phyloP scores from a whole-genome alignment of 2,797 vertebrate species.

The Sebastes taczanowskii region DNA sequence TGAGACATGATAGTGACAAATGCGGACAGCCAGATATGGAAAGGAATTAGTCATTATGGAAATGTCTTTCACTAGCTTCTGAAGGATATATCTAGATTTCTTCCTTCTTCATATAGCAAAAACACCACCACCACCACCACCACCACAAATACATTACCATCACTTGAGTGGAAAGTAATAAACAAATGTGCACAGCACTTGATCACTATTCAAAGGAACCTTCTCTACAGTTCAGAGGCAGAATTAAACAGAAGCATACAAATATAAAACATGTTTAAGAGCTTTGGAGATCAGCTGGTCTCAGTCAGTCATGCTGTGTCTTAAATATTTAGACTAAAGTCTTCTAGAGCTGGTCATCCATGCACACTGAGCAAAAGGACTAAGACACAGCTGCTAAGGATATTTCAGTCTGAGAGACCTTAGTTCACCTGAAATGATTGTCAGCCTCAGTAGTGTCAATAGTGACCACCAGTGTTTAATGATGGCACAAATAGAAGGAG shows the following conservation, averaged over 20 bases:
- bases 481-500: background rate
- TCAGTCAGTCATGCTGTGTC: background rate
- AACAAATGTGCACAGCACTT: background rate
- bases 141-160: background rate
- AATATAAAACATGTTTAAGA: background rate
- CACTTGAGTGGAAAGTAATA: background rate
- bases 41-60: constrained; percentile 23
- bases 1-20: constrained; percentile 35
- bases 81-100: background rate
- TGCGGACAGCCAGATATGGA: constrained; percentile 8
- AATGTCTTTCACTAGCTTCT: constrained; percentile 3
- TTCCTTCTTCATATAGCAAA: background rate
- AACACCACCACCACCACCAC: background rate
- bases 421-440: background rate
- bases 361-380: background rate
- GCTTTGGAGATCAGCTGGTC: background rate
- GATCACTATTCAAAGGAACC: background rate
- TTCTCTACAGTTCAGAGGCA: background rate
- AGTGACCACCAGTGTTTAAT: background rate
- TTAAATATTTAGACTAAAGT: background rate
- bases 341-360: background rate
- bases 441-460: background rate
- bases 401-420: background rate
- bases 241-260: background rate
- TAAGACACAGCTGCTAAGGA: background rate